phyloP scores from a whole-genome alignment of 2,888 invertebrate genomes.

The Eueremaeus valkanovi region DNA sequence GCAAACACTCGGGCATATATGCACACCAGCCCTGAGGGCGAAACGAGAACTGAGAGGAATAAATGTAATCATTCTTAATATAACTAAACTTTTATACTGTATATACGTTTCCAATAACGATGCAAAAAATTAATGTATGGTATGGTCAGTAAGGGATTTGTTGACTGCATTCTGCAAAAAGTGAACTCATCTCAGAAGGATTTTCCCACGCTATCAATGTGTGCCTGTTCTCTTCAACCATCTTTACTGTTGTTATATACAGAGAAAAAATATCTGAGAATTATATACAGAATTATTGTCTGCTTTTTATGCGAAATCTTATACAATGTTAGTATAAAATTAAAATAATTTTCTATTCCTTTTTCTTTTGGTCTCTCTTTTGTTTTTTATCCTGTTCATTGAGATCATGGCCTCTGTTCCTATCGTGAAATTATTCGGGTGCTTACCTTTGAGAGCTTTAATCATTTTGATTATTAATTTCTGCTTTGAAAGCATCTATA shows the following conservation, averaged over 20 bases:
- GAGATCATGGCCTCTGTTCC: not conserved
- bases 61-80: not conserved
- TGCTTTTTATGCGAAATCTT: not conserved
- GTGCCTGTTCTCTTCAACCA: not conserved
- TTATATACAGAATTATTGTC: not conserved
- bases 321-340: not conserved
- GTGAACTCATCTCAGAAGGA: conserved; percentile 5
- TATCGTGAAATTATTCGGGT: no score
- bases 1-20: not conserved
- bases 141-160: conserved; percentile 4
- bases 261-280: no score
- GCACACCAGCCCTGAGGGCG: not conserved
- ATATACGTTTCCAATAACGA: not conserved
- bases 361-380: not conserved
- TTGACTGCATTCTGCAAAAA: not conserved
- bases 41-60: not conserved
- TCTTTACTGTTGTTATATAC: no score
- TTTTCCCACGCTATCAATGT: conserved; percentile 7
- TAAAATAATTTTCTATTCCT: not conserved
- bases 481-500: no score
- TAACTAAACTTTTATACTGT: not conserved
- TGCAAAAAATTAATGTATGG: not conserved
- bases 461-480: no score
- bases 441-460: no score
- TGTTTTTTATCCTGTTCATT: not conserved